Evolutionary conservation across 35 echinoderm and acorn worm species (phyloP).

Genomic region (Lytechinus variegatus): DNA sequence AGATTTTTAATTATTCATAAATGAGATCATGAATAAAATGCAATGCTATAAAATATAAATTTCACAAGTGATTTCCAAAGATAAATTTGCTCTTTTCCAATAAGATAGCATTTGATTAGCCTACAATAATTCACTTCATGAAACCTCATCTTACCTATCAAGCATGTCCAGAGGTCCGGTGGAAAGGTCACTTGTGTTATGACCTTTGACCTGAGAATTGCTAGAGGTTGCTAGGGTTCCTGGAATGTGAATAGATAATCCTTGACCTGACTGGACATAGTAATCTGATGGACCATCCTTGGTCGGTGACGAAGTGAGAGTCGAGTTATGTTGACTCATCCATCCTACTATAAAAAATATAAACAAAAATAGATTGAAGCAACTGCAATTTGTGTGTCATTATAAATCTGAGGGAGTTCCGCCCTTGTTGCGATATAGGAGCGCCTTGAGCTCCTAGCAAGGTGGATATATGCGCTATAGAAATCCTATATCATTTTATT

Average conservation of each 20-base stretch:
- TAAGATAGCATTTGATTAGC: neutral
- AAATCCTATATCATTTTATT: too few species aligned
- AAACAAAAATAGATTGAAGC: too few species aligned
- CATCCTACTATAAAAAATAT: neutral
- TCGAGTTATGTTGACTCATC: constrained; percentile 41
- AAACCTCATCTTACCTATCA: neutral
- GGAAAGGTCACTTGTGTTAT: constrained; percentile 32
- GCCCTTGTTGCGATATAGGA: too few species aligned
- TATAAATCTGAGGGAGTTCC: too few species aligned
- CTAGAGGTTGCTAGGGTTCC: neutral
- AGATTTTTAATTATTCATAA: too few species aligned
- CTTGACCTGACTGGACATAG: constrained; percentile 29
- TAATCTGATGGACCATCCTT: constrained; percentile 7
- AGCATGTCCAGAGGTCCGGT: constrained; percentile 29
- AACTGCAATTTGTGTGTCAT: too few species aligned
- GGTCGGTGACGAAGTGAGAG: constrained; percentile 14
- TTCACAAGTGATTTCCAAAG: too few species aligned
- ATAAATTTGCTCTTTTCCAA: too few species aligned
- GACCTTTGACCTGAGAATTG: neutral
- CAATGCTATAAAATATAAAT: too few species aligned
- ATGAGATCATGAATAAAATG: too few species aligned
- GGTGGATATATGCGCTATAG: too few species aligned
- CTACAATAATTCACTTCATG: neutral
- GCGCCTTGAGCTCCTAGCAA: too few species aligned
- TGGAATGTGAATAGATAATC: neutral